These are phyloP conservation scores for Folsomia manolachei DNA, from an alignment of 2,888 invertebrate species.

Conservation along the genomic window DNA sequence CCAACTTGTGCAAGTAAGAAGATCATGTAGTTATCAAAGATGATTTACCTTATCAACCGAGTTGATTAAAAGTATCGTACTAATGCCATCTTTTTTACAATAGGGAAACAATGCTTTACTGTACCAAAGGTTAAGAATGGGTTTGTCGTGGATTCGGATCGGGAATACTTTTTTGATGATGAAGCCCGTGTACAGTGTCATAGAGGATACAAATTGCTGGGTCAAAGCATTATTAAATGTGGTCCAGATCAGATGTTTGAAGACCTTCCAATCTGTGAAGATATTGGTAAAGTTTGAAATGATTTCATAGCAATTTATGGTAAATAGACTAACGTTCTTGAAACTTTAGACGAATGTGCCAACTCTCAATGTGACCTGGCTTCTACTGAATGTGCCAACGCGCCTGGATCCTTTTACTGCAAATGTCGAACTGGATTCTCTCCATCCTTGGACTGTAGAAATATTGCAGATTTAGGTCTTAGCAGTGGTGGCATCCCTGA, in stretches of 20 bases:
- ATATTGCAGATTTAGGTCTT: conserved; percentile 75
- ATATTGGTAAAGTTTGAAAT: conserved; percentile 55
- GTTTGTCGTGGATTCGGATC: conserved; percentile 73
- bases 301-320: neutral
- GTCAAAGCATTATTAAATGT: conserved; percentile 78
- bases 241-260: conserved; percentile 80
- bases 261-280: conserved; percentile 80
- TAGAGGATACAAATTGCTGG: conserved; percentile 78
- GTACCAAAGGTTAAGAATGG: conserved; percentile 83
- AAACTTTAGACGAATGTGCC: conserved; percentile 69
- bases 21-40: no score
- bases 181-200: conserved; percentile 89
- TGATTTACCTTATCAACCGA: no score
- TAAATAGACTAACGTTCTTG: neutral
- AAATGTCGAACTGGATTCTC: conserved; percentile 80
- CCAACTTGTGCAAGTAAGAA: conserved; percentile 73
- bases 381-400: conserved; percentile 86
- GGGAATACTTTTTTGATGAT: conserved; percentile 78
- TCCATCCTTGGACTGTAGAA: conserved; percentile 82
- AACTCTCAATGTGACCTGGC: conserved; percentile 85
- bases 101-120: conserved; percentile 66
- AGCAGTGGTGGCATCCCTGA: conserved; percentile 87
- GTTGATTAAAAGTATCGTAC: neutral
- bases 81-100: neutral
- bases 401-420: conserved; percentile 78